Conservation (phyloP, 2,797 vertebrate genomes). For the Sebastes oblongus region DNA sequence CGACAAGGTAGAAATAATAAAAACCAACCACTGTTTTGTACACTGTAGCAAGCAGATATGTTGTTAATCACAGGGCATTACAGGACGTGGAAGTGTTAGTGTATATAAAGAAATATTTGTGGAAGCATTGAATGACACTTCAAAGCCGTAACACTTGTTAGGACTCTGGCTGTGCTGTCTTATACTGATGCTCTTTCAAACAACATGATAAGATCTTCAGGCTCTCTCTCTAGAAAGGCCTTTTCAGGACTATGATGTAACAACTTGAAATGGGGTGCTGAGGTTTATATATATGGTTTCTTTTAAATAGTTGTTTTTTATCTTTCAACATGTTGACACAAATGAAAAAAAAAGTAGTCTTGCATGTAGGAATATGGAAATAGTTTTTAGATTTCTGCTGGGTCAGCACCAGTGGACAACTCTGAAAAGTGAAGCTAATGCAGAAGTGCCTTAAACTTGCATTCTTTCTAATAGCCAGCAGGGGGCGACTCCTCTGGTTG, state of each 20-base stretch:
- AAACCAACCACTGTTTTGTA: background rate
- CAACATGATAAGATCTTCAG: constrained; percentile 23
- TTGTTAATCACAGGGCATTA: background rate
- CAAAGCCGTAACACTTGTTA: constrained; percentile 1
- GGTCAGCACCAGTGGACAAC: background rate
- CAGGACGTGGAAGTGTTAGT: background rate
- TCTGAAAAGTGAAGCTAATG: too few species aligned
- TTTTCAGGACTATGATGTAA: constrained; percentile 39
- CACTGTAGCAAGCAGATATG: background rate
- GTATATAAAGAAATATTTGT: too few species aligned
- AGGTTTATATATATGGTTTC: background rate
- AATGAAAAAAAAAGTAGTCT: background rate
- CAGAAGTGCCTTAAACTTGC: too few species aligned
- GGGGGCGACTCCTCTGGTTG: too few species aligned
- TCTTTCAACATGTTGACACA: background rate
- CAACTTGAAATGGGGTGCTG: constrained; percentile 21
- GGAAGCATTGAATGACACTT: background rate
- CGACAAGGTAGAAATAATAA: background rate
- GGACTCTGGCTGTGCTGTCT: constrained; percentile 8
- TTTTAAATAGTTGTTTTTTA: constrained; percentile 1
- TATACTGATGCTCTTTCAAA: constrained; percentile 25
- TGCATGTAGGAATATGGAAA: background rate
- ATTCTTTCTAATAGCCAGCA: too few species aligned
- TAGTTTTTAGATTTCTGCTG: background rate
- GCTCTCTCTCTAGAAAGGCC: background rate